Evolutionary conservation across 2,797 vertebrate genomes (phyloP).

Genomic region (Taenioides sp.): DNA sequence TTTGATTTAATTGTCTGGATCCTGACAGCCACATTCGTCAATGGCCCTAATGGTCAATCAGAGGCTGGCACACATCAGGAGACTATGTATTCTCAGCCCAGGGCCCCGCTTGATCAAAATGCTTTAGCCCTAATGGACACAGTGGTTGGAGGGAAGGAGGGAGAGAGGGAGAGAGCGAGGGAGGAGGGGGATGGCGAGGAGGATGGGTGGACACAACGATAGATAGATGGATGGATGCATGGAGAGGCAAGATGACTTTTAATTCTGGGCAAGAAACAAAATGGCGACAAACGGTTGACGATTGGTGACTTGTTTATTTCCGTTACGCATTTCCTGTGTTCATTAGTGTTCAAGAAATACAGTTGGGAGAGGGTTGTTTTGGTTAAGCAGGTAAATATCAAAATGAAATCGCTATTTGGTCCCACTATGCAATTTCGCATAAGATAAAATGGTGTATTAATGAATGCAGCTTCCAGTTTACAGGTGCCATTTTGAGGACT

Average conservation of each 20-base stretch:
- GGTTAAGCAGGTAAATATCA: too few relatives aligned
- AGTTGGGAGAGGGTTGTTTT: too few relatives aligned
- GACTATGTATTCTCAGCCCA: constrained; percentile 69
- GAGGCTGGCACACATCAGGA: constrained; percentile 85
- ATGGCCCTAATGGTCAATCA: constrained; percentile 99
- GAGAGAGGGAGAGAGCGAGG: constrained; percentile 54
- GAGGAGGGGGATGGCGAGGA: constrained; percentile 54
- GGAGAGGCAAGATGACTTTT: constrained; percentile 76
- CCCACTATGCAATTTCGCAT: too few relatives aligned
- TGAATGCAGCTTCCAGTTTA: too few relatives aligned
- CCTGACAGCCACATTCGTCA: constrained; percentile 99
- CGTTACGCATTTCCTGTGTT: too few relatives aligned
- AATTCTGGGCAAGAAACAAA: constrained; percentile 71
- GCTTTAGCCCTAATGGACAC: constrained; percentile 94
- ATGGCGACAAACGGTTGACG: constrained; percentile 72
- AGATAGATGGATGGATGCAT: constrained; percentile 5
- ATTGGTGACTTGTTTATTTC: not conserved
- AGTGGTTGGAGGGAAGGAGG: constrained; percentile 48
- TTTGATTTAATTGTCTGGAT: constrained; percentile 99
- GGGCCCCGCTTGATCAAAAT: constrained; percentile 94
- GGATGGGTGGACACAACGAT: constrained; percentile 21
- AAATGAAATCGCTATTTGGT: too few relatives aligned
- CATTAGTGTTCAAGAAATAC: too few relatives aligned
- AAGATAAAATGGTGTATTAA: too few relatives aligned
- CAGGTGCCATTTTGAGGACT: too few relatives aligned